Conservation (phyloP, 2,797 vertebrate species). For the Xenops minutus region DNA sequence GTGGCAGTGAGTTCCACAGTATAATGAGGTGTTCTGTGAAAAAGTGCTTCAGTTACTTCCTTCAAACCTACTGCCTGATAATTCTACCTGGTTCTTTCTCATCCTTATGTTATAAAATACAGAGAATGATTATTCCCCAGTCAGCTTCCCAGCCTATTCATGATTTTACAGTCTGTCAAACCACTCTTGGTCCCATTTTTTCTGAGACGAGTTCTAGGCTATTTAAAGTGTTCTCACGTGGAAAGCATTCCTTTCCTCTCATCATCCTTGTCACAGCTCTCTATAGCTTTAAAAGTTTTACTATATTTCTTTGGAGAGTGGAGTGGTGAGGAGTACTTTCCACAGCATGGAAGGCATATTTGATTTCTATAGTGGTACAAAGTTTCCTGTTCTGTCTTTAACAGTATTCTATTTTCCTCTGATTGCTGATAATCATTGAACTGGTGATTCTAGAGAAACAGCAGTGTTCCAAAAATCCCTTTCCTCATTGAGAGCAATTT, state of each 20-base stretch:
- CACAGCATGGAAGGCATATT: not conserved
- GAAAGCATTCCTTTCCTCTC: not conserved
- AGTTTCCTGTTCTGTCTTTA: not conserved
- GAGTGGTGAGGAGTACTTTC: not conserved
- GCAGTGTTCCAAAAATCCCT: not conserved
- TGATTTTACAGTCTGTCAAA: slow-evolving; percentile 1
- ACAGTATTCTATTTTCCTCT: not conserved
- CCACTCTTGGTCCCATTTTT: not conserved
- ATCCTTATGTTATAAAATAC: not conserved
- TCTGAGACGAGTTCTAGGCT: not conserved
- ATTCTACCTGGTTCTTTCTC: not conserved
- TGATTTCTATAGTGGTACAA: not conserved
- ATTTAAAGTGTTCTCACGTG: slow-evolving; percentile 7
- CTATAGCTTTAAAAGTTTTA: not conserved
- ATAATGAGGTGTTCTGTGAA: slow-evolving; percentile 52
- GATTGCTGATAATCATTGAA: not conserved
- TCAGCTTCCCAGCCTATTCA: not conserved
- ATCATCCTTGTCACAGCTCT: not conserved
- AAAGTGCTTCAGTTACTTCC: not conserved
- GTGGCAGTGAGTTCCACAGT: not conserved
- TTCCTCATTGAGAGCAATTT: not conserved
- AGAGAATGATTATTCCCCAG: slow-evolving; percentile 12
- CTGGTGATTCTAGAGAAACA: not conserved
- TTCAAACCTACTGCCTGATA: not conserved
- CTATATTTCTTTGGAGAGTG: not conserved